Evolutionary conservation across 1,140 invertebrate genomes (phyloP).

Genomic region (Ruditapes philippinarum): DNA sequence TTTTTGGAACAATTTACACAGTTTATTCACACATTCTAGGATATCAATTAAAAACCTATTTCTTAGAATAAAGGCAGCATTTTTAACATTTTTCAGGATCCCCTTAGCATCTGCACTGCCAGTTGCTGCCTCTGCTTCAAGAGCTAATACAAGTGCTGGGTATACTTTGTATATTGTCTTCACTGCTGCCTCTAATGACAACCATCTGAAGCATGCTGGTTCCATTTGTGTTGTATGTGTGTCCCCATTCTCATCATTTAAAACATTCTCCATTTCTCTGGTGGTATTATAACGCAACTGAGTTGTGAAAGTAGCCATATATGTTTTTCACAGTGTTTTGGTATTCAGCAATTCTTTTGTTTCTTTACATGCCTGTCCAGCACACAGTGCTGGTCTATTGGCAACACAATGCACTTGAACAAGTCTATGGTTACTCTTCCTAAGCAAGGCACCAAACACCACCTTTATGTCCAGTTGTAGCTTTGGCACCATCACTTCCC

Average conservation of each 20-base stretch:
- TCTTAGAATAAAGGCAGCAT: background rate
- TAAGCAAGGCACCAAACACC: slow-evolving; percentile 12
- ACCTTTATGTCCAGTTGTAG: slow-evolving; percentile 23
- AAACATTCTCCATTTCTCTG: slow-evolving; percentile 1
- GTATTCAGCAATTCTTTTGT: background rate
- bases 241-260: too few species aligned
- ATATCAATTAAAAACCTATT: slow-evolving; percentile 40
- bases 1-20: slow-evolving; percentile 37
- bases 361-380: slow-evolving; percentile 28
- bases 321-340: slow-evolving; percentile 34
- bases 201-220: slow-evolving; percentile 56
- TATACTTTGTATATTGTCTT: slow-evolving; percentile 20
- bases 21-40: slow-evolving; percentile 20
- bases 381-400: background rate
- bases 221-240: slow-evolving; percentile 45
- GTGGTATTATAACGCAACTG: slow-evolving; percentile 15
- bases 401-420: slow-evolving; percentile 41
- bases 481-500: slow-evolving; percentile 24
- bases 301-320: slow-evolving; percentile 39
- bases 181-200: slow-evolving; percentile 38
- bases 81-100: background rate
- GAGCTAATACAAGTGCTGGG: background rate
- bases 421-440: background rate
- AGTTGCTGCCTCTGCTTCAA: slow-evolving; percentile 17
- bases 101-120: slow-evolving; percentile 23